These are phyloP conservation scores for Samia ricini DNA, from an alignment of 1,140 invertebrate genomes.

Conservation along the genomic window DNA sequence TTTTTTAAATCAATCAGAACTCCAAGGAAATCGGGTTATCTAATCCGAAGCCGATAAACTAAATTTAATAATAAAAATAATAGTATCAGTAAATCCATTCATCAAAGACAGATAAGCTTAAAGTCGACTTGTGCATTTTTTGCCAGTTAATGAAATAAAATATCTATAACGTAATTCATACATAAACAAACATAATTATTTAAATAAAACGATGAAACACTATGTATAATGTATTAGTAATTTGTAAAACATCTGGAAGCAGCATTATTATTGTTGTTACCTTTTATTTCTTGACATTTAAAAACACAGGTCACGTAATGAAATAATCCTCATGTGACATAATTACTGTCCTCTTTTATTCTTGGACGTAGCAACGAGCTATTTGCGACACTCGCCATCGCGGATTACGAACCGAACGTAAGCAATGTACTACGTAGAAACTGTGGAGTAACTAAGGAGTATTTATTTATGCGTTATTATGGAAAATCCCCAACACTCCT, in stretches of 20 bases:
- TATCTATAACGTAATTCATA: background rate
- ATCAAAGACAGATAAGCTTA: conserved; percentile 3
- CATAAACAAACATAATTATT: background rate
- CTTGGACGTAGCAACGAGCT: conserved; percentile 5
- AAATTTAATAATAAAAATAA: conserved; percentile 5
- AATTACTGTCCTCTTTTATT: background rate
- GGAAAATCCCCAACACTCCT: conserved; percentile 4
- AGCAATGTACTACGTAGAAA: background rate
- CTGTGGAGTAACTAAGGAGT: background rate
- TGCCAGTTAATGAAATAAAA: background rate
- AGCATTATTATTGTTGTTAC: background rate
- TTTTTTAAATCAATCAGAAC: background rate
- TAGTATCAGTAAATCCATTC: conserved; percentile 10
- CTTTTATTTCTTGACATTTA: background rate
- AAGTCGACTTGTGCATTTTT: background rate
- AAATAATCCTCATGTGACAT: background rate
- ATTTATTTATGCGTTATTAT: background rate
- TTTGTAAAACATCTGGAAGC: no score
- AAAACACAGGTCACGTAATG: background rate
- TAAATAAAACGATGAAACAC: background rate
- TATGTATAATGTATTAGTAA: background rate
- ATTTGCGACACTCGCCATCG: conserved; percentile 5
- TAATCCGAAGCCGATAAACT: background rate
- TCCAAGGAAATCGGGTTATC: background rate
- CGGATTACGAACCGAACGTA: background rate